Conservation (phyloP, 2,113 vertebrate genomes). For the Columbina picui region DNA sequence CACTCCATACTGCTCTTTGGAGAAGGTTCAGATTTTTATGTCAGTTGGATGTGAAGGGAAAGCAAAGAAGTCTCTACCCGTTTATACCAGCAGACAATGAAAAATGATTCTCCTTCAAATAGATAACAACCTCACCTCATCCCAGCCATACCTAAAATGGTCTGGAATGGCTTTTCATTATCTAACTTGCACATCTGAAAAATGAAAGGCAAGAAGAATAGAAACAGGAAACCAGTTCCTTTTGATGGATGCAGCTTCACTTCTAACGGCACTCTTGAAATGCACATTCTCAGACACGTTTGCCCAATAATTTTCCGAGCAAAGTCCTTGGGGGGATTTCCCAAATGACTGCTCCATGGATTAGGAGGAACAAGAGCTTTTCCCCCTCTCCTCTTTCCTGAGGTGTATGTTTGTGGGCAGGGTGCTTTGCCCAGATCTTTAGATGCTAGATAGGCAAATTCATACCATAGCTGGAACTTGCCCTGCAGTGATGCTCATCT, state of each 20-base stretch:
- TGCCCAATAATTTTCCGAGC: slow-evolving; percentile 36
- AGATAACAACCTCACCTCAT: slow-evolving; percentile 53
- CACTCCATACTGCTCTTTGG: background rate
- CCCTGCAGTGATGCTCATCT: slow-evolving; percentile 18
- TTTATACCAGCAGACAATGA: slow-evolving; percentile 50
- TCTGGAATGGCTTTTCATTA: slow-evolving; percentile 61
- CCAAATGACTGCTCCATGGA: slow-evolving; percentile 29
- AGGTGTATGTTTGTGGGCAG: slow-evolving; percentile 12
- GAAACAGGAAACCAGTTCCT: slow-evolving; percentile 42
- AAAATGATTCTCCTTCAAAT: slow-evolving; percentile 42
- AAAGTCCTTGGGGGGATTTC: slow-evolving; percentile 52
- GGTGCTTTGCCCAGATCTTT: slow-evolving; percentile 11
- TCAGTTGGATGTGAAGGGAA: slow-evolving; percentile 42
- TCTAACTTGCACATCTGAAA: slow-evolving; percentile 49
- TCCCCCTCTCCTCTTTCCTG: background rate
- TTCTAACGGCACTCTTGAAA: slow-evolving; percentile 13
- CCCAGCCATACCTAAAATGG: slow-evolving; percentile 36
- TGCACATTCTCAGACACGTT: slow-evolving; percentile 31
- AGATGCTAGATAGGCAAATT: slow-evolving; percentile 61
- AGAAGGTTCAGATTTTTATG: slow-evolving; percentile 25
- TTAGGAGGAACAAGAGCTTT: background rate
- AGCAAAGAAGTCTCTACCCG: background rate
- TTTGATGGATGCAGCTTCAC: slow-evolving; percentile 50
- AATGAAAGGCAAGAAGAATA: slow-evolving; percentile 40
- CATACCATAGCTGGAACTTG: slow-evolving; percentile 2